phyloP scores from a whole-genome alignment of 2,113 vertebrate species.

The Ondatra zibethicus region DNA sequence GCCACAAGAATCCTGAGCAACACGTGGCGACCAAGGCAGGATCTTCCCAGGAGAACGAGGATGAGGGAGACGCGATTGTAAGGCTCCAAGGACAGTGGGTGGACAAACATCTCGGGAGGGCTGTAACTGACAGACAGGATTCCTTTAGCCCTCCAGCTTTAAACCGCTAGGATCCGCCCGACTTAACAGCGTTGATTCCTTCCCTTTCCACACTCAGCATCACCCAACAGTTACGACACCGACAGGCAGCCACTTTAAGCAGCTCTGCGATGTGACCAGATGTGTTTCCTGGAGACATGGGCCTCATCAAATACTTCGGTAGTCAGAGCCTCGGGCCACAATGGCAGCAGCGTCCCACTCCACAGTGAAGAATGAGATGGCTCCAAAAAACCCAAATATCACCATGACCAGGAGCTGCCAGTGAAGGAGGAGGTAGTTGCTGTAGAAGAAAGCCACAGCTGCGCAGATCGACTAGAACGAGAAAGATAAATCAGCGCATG shows the following conservation, averaged over 20 bases:
- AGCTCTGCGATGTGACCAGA: rapidly evolving
- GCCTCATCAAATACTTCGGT: conserved; percentile 91
- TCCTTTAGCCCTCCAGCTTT: conserved; percentile 16
- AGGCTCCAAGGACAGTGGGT: neutral
- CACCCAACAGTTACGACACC: rapidly evolving
- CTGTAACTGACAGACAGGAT: neutral
- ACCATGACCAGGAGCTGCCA: conserved; percentile 99
- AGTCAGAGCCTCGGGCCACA: conserved; percentile 86
- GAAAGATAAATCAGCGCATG: neutral
- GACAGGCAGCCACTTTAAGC: neutral
- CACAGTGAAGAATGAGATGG: conserved; percentile 93
- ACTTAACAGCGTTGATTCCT: neutral
- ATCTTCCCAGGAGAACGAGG: conserved; percentile 41
- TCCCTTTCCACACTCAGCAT: neutral
- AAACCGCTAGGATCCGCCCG: neutral
- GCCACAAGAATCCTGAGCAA: neutral
- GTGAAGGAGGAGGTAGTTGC: conserved; percentile 96
- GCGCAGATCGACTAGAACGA: conserved; percentile 94
- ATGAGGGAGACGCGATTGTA: neutral
- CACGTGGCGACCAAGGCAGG: neutral
- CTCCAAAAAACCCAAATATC: conserved; percentile 91
- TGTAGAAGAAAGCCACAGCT: conserved; percentile 97
- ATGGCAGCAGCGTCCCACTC: conserved; percentile 88
- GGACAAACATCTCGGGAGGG: conserved; percentile 5
- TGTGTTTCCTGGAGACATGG: rapidly evolving